Evolutionary conservation across 92 coral and sea anemone genomes (phyloP).

Genomic region (Epizoanthus rinbou): DNA sequence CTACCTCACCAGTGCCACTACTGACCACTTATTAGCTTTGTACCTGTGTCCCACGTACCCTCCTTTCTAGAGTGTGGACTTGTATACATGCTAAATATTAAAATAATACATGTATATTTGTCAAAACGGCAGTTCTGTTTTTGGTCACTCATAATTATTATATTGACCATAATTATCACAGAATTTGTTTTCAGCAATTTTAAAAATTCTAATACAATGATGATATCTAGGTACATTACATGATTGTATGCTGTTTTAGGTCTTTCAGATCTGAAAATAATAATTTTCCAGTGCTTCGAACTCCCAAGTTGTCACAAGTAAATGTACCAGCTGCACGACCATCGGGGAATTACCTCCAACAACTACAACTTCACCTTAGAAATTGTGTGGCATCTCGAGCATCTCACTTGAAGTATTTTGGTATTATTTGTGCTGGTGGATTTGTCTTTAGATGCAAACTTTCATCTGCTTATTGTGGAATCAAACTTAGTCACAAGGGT

Average conservation of each 20-base stretch:
- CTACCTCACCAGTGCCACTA: no score
- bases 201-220: no score
- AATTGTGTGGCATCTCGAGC: neutral
- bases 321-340: neutral
- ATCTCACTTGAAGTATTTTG: constrained; percentile 42
- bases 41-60: no score
- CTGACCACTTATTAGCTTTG: no score
- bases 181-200: no score
- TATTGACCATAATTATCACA: no score
- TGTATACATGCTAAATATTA: no score
- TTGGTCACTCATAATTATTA: no score
- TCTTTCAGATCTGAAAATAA: neutral
- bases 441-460: constrained; percentile 49
- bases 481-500: constrained; percentile 88
- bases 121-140: no score
- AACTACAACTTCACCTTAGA: constrained; percentile 15
- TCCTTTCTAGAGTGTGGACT: no score
- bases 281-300: neutral
- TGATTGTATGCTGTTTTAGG: neutral
- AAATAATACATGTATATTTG: no score
- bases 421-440: constrained; percentile 55
- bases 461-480: constrained; percentile 82
- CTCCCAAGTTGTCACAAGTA: neutral
- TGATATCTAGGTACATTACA: no score
- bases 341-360: neutral